Conservation (phyloP, 2,888 invertebrate species). For the Xestia ashworthii region DNA sequence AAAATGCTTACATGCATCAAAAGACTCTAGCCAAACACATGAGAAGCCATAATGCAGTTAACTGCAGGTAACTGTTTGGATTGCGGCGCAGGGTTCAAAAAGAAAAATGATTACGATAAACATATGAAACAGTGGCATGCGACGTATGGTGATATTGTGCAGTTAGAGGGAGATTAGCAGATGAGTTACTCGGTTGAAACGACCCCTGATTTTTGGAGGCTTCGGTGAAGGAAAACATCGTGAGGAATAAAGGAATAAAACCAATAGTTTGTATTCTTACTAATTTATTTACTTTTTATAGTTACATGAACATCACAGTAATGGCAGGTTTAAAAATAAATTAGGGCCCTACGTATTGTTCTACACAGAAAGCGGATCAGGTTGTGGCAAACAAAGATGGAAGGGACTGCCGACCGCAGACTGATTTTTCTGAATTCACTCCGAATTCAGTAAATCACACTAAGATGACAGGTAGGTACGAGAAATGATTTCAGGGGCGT, state of each 20-base stretch:
- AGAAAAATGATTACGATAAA: constrained; percentile 32
- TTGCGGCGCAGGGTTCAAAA: constrained; percentile 66
- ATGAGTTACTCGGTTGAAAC: too few species aligned
- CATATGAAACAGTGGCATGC: constrained; percentile 59
- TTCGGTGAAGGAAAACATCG: neutral
- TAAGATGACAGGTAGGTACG: too few species aligned
- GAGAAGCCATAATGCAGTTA: constrained; percentile 74
- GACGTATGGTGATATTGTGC: constrained; percentile 25
- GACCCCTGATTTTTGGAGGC: too few species aligned
- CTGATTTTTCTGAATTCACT: too few species aligned
- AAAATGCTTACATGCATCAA: constrained; percentile 84
- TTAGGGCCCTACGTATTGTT: neutral
- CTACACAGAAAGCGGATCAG: neutral
- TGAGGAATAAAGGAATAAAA: constrained; percentile 13
- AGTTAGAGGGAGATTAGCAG: neutral
- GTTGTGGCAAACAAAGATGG: neutral
- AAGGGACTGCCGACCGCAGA: too few species aligned
- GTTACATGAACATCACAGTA: constrained; percentile 25
- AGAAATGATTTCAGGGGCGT: too few species aligned
- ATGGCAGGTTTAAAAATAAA: constrained; percentile 8
- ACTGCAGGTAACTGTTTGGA: constrained; percentile 69
- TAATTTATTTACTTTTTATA: constrained; percentile 20
- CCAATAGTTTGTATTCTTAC: neutral
- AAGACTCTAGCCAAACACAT: constrained; percentile 84
- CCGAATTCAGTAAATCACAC: too few species aligned